phyloP scores from a whole-genome alignment of 2,113 vertebrate genomes.

The Verasper variegatus region DNA sequence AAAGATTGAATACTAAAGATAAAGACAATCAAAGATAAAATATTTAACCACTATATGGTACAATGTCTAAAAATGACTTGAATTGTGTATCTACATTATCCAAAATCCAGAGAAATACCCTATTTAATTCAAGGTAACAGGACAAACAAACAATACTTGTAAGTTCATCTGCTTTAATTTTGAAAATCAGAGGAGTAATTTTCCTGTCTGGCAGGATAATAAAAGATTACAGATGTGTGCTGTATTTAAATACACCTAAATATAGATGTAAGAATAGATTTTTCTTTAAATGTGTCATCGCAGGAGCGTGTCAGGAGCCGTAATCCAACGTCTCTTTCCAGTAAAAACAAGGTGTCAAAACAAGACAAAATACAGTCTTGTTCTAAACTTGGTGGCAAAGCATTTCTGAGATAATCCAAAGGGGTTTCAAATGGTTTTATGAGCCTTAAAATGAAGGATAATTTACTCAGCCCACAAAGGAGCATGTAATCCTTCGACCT shows the following conservation, averaged over 20 bases:
- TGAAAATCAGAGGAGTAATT: constrained; percentile 8
- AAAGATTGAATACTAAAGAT: background rate
- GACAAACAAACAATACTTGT: no score
- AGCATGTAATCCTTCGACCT: constrained; percentile 36
- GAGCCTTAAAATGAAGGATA: constrained; percentile 20
- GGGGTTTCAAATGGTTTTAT: constrained; percentile 19
- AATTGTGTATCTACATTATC: no score
- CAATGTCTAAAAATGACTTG: no score
- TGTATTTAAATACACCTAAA: background rate
- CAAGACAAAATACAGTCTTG: constrained; percentile 1
- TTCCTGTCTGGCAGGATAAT: background rate
- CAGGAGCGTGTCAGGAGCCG: no score
- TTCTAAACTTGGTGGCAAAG: constrained; percentile 16
- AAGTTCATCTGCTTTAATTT: background rate
- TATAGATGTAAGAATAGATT: background rate
- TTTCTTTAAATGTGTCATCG: no score
- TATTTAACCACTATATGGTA: no score
- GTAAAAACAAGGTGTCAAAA: constrained; percentile 5
- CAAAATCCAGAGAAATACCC: no score
- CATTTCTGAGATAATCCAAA: constrained; percentile 42
- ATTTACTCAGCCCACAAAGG: constrained; percentile 36
- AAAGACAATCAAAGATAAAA: no score
- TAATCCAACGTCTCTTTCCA: background rate
- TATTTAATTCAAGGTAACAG: no score
- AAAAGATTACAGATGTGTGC: background rate